Base-by-base conservation (phyloP, 2,797 vertebrate genomes). In the Cichlasoma orientale region DNA sequence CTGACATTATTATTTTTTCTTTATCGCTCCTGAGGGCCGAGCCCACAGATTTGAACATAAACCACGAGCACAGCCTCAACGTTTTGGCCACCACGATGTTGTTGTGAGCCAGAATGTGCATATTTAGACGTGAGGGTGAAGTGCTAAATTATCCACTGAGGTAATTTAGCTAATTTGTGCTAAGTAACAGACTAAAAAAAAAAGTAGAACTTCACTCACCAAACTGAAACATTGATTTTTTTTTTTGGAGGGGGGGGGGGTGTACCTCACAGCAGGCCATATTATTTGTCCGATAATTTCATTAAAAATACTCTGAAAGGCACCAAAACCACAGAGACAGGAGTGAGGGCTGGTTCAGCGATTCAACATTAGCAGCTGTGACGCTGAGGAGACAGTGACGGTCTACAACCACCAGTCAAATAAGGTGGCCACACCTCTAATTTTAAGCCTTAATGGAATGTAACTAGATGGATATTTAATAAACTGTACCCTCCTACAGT, bases 401-500 rank as follows among this genome's bases (percentile, higher is more conserved):
- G 59, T 41, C 21, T 38, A 63, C 21, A 44, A 36, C 21, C 36
- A 44, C 36, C 2, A 18, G 36, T 63, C 12, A 25, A 61, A 61
- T 61, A 61, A 23, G 23, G 36, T 63, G 59, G 9, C 23, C 14
- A 25, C 0, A 0, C 0, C 41, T 44, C 59, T 18, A 44, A 63
- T 11, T 21, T 16, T 63, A 44, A 0, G 21, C 36, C 59, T 63
- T 38, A 63, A 44, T 21, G 41, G 38, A 63, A 63, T 44, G 8
- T 63, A 16, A 63, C 18, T 63, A 11, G 3, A 63, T 27, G 21
- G 38, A 27, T 44, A 44, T 27, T 63, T 44, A 63, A 63, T 44
- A 1, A 63, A 44, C 25, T 1, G 4, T 6, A 1, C 36, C 14
- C 1, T 14, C 3, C 41, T 44, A 44, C 1, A 0, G 2, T 63